These are phyloP conservation scores for Erythrocercus mccallii DNA, from an alignment of 2,113 vertebrate genomes.

Conservation along the genomic window DNA sequence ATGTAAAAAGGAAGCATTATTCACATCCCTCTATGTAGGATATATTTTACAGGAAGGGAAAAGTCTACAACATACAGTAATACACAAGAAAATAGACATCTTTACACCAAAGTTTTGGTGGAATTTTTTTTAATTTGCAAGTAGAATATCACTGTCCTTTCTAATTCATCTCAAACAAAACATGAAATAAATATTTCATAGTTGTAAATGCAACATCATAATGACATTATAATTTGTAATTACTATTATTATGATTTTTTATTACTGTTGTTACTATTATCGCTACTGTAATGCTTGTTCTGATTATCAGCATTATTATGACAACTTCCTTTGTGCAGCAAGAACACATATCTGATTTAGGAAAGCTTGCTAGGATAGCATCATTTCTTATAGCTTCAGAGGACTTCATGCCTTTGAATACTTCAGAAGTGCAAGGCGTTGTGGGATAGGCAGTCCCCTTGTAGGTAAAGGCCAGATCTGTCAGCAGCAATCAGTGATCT, in stretches of 20 bases:
- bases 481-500: background rate
- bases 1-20: background rate
- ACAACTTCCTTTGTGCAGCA: background rate
- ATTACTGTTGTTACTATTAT: background rate
- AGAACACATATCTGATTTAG: slow-evolving; percentile 57
- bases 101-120: background rate
- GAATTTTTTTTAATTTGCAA: background rate
- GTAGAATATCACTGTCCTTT: background rate
- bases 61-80: background rate
- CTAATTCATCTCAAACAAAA: background rate
- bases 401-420: slow-evolving; percentile 31
- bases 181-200: background rate
- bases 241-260: background rate
- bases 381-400: slow-evolving; percentile 44
- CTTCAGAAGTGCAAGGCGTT: slow-evolving; percentile 7
- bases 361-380: slow-evolving; percentile 62
- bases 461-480: slow-evolving; percentile 34
- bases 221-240: background rate
- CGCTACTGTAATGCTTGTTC: background rate
- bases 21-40: background rate
- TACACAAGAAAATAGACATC: background rate
- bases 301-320: background rate
- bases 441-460: slow-evolving; percentile 20
- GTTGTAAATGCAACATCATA: background rate
- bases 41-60: background rate